A percentile compares a stretch with the other conserved stretches of the same genome.
Conservation (phyloP, 2,797 vertebrate species). For the Nyctibius grandis region DNA sequence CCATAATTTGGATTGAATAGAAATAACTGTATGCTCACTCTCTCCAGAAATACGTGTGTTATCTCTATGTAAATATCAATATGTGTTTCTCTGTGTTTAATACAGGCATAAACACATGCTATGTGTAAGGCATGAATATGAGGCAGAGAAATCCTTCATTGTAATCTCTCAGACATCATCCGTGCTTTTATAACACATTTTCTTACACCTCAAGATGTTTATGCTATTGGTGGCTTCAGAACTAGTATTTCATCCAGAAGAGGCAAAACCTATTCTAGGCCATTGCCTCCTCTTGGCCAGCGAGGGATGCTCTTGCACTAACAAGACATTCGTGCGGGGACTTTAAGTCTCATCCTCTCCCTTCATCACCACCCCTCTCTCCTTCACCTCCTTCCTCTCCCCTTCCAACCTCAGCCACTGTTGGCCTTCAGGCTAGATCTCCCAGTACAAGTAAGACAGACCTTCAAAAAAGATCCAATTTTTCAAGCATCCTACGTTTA, state of each 20-base stretch:
- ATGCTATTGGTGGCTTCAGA: background rate
- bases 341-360: background rate
- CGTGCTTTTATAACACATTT: background rate
- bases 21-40: background rate
- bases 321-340: background rate
- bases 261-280: background rate
- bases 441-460: background rate
- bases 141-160: background rate
- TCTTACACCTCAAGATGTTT: background rate
- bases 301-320: constrained; percentile 43
- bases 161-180: background rate
- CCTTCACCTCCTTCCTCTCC: background rate
- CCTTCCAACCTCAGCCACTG: background rate
- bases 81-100: background rate
- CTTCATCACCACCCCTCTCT: background rate
- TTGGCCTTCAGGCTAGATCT: background rate
- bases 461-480: background rate
- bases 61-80: background rate
- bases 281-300: constrained; percentile 26
- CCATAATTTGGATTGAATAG: background rate
- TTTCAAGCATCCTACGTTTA: background rate
- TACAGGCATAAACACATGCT: background rate
- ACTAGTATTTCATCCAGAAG: background rate
- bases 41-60: background rate
- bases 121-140: background rate